phyloP scores from a whole-genome alignment of 1,140 invertebrate species.

The Drosophila arizonae region DNA sequence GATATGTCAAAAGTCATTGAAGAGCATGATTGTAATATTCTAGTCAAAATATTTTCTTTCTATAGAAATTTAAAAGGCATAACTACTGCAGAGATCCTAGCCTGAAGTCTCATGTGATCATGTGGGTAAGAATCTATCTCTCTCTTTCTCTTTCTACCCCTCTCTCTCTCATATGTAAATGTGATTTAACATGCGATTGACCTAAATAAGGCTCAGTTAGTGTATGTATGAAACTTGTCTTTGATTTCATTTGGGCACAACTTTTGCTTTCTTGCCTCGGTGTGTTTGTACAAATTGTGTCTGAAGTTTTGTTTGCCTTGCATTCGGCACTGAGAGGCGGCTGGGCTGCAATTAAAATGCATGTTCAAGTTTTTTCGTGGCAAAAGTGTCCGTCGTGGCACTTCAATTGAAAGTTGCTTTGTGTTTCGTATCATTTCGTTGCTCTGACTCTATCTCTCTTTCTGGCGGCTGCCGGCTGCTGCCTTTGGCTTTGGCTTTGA shows the following conservation, averaged over 20 bases:
- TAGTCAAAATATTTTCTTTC: no score
- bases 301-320: constrained; percentile 69
- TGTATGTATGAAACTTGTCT: constrained; percentile 20
- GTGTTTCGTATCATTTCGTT: constrained; percentile 23
- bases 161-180: not conserved
- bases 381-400: constrained; percentile 49
- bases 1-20: no score
- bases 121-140: no score
- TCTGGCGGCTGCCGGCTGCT: not conserved
- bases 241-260: not conserved
- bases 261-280: constrained; percentile 49
- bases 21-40: no score
- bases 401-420: constrained; percentile 69
- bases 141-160: no score
- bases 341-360: constrained; percentile 73
- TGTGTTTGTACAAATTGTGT: constrained; percentile 68
- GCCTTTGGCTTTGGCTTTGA: not conserved
- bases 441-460: not conserved
- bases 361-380: constrained; percentile 75
- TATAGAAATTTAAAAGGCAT: no score
- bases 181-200: not conserved
- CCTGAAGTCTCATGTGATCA: no score
- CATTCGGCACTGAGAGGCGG: constrained; percentile 39
- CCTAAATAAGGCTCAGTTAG: not conserved
- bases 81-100: no score